These are phyloP conservation scores for Zosterops japonicus DNA, from an alignment of 2,113 vertebrate species.

Conservation along the genomic window DNA sequence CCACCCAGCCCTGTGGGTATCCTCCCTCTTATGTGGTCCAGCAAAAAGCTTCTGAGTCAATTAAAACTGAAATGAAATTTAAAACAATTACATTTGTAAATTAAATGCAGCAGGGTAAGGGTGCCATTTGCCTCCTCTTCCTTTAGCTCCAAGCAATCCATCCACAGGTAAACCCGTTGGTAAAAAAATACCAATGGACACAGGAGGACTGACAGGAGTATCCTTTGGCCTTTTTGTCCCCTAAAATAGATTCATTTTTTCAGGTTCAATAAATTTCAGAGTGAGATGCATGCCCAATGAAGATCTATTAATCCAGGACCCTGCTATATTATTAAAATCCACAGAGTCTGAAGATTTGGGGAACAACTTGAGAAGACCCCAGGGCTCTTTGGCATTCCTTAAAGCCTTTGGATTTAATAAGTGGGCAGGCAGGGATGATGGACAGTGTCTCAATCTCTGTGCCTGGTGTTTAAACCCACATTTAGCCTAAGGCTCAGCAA, in stretches of 20 bases:
- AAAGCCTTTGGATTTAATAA: not conserved
- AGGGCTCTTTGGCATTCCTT: not conserved
- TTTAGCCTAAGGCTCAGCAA: not conserved
- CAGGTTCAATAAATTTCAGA: not conserved
- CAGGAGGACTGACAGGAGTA: not conserved
- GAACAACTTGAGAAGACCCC: not conserved
- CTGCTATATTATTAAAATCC: not conserved
- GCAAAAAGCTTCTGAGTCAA: not conserved
- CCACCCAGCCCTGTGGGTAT: not conserved
- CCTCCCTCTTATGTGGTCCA: rapidly evolving
- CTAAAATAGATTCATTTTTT: not conserved
- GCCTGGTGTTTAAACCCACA: not conserved
- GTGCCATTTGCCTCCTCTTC: not conserved
- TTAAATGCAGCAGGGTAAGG: not conserved
- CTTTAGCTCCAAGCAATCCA: not conserved
- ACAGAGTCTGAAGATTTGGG: not conserved
- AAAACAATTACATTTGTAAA: not conserved
- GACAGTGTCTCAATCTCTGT: not conserved
- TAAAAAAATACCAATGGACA: not conserved
- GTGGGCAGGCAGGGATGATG: not conserved
- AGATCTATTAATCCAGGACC: not conserved
- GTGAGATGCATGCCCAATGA: not conserved
- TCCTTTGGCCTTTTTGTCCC: not conserved
- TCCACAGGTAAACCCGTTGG: not conserved
- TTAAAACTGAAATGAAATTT: not conserved